Percentiles rank a stretch among this genome's conserved stretches.
These are phyloP conservation scores for Laodelphax striatellus DNA, from an alignment of 1,140 invertebrate species.

Conservation along the genomic window DNA sequence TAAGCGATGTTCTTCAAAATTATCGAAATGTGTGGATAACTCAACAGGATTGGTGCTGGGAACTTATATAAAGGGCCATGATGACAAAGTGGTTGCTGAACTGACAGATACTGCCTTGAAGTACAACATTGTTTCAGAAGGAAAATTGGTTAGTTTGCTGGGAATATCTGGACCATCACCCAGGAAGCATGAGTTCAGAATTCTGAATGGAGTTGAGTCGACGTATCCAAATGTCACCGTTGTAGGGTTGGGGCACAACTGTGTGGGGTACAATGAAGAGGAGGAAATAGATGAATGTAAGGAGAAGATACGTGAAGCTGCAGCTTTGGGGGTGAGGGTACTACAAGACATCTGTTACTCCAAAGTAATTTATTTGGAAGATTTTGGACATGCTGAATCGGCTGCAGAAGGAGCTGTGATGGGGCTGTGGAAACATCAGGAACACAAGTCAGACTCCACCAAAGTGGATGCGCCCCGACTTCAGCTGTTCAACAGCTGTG, in stretches of 20 bases:
- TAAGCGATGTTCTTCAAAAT: too few relatives aligned
- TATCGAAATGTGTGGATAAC: too few relatives aligned
- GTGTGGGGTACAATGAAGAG: conserved; percentile 29
- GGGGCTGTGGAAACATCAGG: conserved; percentile 36
- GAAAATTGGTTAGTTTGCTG: conserved; percentile 18
- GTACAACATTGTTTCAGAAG: conserved; percentile 16
- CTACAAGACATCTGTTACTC: conserved; percentile 30
- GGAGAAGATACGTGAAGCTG: conserved; percentile 36
- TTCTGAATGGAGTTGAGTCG: conserved; percentile 32
- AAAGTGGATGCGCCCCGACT: conserved; percentile 26
- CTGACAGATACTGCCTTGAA: conserved; percentile 9
- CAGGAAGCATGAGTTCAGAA: conserved; percentile 32
- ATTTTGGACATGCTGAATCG: conserved; percentile 39
- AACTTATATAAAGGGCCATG: too few relatives aligned
- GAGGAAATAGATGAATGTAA: conserved; percentile 37
- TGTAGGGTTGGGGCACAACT: conserved; percentile 36
- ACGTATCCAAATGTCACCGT: conserved; percentile 33
- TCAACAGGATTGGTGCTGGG: too few relatives aligned
- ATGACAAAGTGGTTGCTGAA: not conserved
- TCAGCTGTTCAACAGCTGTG: conserved; percentile 26
- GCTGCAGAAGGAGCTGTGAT: conserved; percentile 39
- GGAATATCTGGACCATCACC: conserved; percentile 29
- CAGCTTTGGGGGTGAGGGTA: conserved; percentile 32
- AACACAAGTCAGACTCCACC: conserved; percentile 34
- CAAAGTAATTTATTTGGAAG: conserved; percentile 35